Conservation (phyloP, 2,888 invertebrate species). For the Diarsia rubi region DNA sequence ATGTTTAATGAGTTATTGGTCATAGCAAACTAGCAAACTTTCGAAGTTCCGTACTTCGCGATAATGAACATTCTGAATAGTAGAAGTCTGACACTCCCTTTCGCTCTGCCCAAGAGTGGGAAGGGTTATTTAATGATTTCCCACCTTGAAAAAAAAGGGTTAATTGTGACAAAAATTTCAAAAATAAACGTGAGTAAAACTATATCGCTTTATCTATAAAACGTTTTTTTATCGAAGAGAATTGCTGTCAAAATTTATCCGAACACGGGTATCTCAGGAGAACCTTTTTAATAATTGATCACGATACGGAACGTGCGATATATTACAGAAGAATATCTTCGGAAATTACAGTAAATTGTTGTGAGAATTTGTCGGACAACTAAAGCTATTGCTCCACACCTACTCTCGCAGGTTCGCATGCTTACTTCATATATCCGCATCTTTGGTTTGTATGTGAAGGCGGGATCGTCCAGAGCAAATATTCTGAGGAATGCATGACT, state of each 20-base stretch:
- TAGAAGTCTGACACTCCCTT: too few relatives aligned
- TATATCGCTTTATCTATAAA: neutral
- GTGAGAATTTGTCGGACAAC: conserved; percentile 51
- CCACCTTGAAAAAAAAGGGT: too few relatives aligned
- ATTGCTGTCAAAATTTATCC: conserved; percentile 20
- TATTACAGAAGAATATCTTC: conserved; percentile 38
- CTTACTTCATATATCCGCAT: too few relatives aligned
- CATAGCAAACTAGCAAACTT: too few relatives aligned
- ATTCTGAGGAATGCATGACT: neutral
- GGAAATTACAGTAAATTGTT: conserved; percentile 59
- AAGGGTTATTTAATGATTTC: too few relatives aligned
- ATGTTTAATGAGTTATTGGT: too few relatives aligned
- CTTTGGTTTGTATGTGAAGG: neutral
- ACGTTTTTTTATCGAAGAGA: neutral
- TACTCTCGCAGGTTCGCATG: neutral
- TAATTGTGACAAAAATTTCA: neutral
- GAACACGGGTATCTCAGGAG: conserved; percentile 1
- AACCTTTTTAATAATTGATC: conserved; percentile 57
- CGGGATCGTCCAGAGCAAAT: neutral
- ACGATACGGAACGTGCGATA: conserved; percentile 17
- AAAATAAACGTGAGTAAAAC: neutral
- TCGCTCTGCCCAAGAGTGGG: too few relatives aligned
- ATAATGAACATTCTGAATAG: too few relatives aligned
- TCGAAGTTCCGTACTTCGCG: too few relatives aligned
- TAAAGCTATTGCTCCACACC: neutral